Evolutionary conservation across 53 echinoderm and acorn worm species (phyloP).

Genomic region (Echinometra lucunter): DNA sequence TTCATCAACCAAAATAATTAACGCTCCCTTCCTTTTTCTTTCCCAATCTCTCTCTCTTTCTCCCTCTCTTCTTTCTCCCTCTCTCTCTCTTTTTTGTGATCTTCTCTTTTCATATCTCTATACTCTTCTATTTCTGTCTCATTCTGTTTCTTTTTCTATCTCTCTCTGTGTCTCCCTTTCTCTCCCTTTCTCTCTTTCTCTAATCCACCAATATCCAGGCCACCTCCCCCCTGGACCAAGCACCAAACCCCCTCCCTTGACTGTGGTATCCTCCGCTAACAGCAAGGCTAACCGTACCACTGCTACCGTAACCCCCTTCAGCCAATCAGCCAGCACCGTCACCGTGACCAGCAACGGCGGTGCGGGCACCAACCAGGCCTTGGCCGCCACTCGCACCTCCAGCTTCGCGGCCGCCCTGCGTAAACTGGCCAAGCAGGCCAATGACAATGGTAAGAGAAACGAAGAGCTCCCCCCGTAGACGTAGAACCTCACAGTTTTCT

Average conservation of each 20-base stretch:
- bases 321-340: slow-evolving; percentile 97
- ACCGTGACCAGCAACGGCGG: slow-evolving; percentile 97
- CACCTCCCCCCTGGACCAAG: slow-evolving; percentile 80
- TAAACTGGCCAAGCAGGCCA: slow-evolving; percentile 98
- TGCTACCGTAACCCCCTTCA: slow-evolving; percentile 98
- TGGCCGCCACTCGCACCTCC: slow-evolving; percentile 98
- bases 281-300: slow-evolving; percentile 94
- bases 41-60: slow-evolving; percentile 19
- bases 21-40: slow-evolving; percentile 64
- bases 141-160: neutral
- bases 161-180: slow-evolving; percentile 20
- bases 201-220: slow-evolving; percentile 66
- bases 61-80: neutral
- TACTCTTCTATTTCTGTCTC: neutral
- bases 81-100: neutral
- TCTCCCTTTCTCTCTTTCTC: neutral
- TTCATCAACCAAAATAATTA: slow-evolving; percentile 53
- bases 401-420: slow-evolving; percentile 99
- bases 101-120: neutral
- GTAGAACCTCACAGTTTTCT: neutral
- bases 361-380: slow-evolving; percentile 88
- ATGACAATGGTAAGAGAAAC: slow-evolving; percentile 93
- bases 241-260: slow-evolving; percentile 97
- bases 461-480: neutral
- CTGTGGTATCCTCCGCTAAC: slow-evolving; percentile 86